These are phyloP conservation scores for Taphrorychus bicolor DNA, from an alignment of 2,888 invertebrate genomes.

Conservation along the genomic window DNA sequence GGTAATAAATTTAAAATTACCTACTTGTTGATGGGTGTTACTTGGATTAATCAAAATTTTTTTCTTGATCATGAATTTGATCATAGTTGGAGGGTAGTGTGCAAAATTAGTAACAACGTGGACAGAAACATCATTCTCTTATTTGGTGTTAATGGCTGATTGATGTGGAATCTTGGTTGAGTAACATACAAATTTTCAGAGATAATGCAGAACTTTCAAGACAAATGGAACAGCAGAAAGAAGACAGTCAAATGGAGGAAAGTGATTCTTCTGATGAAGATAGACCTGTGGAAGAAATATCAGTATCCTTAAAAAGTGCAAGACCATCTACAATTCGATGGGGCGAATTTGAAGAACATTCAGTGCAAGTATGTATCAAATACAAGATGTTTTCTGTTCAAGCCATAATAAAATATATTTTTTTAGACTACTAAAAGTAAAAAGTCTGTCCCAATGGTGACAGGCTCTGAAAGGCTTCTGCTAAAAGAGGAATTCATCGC, in stretches of 20 bases:
- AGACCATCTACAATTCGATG: constrained; percentile 46
- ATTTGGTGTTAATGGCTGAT: too few species aligned
- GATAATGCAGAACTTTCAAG: constrained; percentile 70
- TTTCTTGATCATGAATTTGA: not conserved
- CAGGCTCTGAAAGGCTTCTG: constrained; percentile 67
- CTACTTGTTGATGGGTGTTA: too few species aligned
- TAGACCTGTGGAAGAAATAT: constrained; percentile 28
- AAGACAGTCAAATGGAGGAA: constrained; percentile 63
- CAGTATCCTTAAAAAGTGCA: constrained; percentile 32
- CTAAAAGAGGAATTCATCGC: constrained; percentile 82
- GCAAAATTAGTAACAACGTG: not conserved
- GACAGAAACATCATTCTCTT: too few species aligned
- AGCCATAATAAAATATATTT: not conserved
- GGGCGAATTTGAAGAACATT: constrained; percentile 52
- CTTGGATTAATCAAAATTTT: too few species aligned
- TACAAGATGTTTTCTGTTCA: not conserved
- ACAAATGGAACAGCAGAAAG: constrained; percentile 68
- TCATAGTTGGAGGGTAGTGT: not conserved
- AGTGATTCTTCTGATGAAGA: constrained; percentile 37
- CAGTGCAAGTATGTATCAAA: constrained; percentile 14
- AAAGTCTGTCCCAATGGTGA: constrained; percentile 40
- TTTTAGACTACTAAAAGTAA: constrained; percentile 33
- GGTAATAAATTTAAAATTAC: too few species aligned
- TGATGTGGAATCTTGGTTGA: too few species aligned
- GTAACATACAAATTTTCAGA: constrained; percentile 53